Conservation (phyloP, 1,140 invertebrate species). For the Philaenus spumarius region DNA sequence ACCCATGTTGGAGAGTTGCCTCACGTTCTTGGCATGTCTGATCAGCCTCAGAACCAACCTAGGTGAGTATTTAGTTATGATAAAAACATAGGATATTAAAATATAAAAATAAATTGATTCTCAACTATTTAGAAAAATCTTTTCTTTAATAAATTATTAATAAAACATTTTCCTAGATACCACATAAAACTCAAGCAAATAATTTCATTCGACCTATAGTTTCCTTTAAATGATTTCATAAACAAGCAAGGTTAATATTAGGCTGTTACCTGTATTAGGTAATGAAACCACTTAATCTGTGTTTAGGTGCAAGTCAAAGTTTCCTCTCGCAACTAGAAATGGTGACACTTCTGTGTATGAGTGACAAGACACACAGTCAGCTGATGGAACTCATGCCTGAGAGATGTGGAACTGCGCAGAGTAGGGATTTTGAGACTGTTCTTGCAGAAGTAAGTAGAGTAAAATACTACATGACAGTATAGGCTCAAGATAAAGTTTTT, state of each 20-base stretch:
- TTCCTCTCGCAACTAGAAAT: conserved; percentile 83
- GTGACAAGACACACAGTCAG: conserved; percentile 92
- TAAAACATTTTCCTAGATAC: background rate
- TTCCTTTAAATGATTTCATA: no score
- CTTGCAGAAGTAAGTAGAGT: background rate
- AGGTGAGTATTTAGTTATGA: conserved; percentile 52
- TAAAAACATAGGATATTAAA: background rate
- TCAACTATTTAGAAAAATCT: background rate
- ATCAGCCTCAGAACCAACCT: conserved; percentile 85
- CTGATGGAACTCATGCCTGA: conserved; percentile 93
- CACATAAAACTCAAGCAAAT: background rate
- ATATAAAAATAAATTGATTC: background rate
- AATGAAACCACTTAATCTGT: no score
- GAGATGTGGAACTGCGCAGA: conserved; percentile 83
- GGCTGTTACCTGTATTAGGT: no score
- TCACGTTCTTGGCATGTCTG: conserved; percentile 87
- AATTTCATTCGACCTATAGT: background rate
- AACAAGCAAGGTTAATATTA: no score
- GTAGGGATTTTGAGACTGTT: conserved; percentile 77
- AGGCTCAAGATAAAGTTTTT: no score
- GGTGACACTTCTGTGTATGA: conserved; percentile 84
- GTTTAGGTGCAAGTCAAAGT: conserved; percentile 56
- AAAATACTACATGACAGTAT: no score
- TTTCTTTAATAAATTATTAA: background rate
- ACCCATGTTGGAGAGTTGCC: conserved; percentile 84